These are phyloP conservation scores for Polyploca ridens DNA, from an alignment of 2,888 invertebrate species.

Conservation along the genomic window DNA sequence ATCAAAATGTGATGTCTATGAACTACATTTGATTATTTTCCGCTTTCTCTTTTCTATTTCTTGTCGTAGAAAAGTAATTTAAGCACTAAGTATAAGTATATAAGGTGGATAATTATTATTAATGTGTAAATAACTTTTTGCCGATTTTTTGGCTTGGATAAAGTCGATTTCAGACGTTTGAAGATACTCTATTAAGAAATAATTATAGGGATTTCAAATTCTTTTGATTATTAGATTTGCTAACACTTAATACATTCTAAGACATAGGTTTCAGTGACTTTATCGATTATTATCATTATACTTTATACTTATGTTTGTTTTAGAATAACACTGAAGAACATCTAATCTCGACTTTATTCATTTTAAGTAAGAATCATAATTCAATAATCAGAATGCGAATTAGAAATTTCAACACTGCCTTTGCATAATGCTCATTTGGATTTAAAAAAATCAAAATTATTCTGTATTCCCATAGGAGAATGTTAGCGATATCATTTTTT, in stretches of 20 bases:
- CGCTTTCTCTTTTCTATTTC: conserved; percentile 50
- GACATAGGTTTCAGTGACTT: too few species aligned
- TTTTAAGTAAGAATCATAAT: neutral
- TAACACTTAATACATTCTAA: neutral
- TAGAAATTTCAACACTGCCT: conserved; percentile 35
- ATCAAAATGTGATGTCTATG: conserved; percentile 20
- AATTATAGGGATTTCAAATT: conserved; percentile 14
- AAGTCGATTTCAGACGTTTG: conserved; percentile 21
- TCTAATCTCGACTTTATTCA: neutral
- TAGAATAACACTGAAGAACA: neutral
- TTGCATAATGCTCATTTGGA: conserved; percentile 36
- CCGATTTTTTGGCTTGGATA: conserved; percentile 15
- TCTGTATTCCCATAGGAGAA: conserved; percentile 14
- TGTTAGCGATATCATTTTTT: neutral
- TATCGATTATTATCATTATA: too few species aligned
- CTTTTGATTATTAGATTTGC: neutral
- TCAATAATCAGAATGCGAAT: neutral
- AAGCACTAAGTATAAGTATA: conserved; percentile 26
- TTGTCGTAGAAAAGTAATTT: conserved; percentile 42
- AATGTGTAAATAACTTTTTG: conserved; percentile 27
- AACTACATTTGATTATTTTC: conserved; percentile 25
- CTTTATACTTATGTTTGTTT: too few species aligned
- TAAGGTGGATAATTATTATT: conserved; percentile 13
- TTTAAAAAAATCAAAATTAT: conserved; percentile 13
- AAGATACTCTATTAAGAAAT: neutral